A percentile compares a stretch with the other conserved stretches of the same genome.
phyloP scores from a whole-genome alignment of 2,797 vertebrate genomes.

The Melanitta fusca region DNA sequence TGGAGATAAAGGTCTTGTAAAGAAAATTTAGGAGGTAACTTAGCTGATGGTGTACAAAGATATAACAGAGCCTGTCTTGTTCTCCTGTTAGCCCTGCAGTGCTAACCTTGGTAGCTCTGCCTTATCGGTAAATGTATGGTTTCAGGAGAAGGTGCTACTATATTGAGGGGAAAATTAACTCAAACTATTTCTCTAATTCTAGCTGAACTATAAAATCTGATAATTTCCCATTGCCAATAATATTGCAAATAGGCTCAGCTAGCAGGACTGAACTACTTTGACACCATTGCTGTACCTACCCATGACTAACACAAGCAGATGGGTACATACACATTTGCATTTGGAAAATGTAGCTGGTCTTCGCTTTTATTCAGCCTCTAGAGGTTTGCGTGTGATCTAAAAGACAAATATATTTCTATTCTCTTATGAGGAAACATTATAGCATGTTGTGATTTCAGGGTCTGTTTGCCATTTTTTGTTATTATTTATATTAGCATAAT shows the following conservation, averaged over 20 bases:
- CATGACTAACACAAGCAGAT: fast-evolving
- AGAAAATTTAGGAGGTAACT: neutral
- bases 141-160: neutral
- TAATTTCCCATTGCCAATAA: neutral
- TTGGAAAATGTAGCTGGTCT: neutral
- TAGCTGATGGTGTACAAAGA: neutral
- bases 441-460: neutral
- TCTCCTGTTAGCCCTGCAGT: neutral
- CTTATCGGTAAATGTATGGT: neutral
- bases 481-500: neutral
- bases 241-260: neutral
- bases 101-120: neutral
- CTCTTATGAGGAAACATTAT: neutral
- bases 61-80: neutral
- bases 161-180: neutral
- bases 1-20: neutral
- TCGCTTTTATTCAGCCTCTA: neutral
- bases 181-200: neutral
- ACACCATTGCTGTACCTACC: neutral
- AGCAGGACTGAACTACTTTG: neutral
- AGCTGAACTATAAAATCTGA: neutral
- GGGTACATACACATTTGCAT: neutral
- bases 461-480: neutral
- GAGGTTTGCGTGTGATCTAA: neutral
- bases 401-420: neutral